Evolutionary conservation across 2,888 invertebrate genomes (phyloP), one percentile per base, ranked within the genome.

Genomic region (Plebejus argus): DNA sequence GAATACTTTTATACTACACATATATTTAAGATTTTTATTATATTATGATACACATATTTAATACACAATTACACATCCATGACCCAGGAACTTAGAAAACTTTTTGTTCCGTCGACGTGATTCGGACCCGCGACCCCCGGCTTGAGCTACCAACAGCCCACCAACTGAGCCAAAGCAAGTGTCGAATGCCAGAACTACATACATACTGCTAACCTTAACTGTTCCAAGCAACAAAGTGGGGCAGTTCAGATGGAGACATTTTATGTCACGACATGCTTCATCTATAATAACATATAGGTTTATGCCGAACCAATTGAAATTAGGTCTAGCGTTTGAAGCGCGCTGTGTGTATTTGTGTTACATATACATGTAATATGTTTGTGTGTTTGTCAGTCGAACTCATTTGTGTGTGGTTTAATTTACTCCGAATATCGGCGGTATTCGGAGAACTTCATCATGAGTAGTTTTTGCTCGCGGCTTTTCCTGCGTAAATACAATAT

Each of bases 371-470:
- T 76, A 56, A 18, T 56, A 53, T 23, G 53, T 53, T 18, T 53
- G 18, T 53, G 15, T 28, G 49, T 28, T 49, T 74, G 74, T 74
- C 49, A 5, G 6, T 28, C 18, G 74, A 74, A 76, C 66, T 70
- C 77, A 79, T 78, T 76, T 77, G 74, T 76, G 56, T 77, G 79
- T 56, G 76, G 78, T 78, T 76, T 79, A 77, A 79, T 79, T 33
- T 49, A 75, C 28, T 33, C 15, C 28, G 66, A 28, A 66, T 66
- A 66, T 66, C 28, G 61, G 58, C 20, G 61, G 23, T 23, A 12
- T 66, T 66, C 66, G 66, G 28, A 66, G 66, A 28, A 66, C 28
- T 66, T 66, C 28, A 66, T 66, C 15, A 15, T 15, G n/a, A n/a
- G n/a, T n/a, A n/a, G 35, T 6, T 53, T 56, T n/a, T 75, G 3